These are phyloP conservation scores for Oikopleura vanhoeffeni DNA, from an alignment of 23 tunicate genomes.

Conservation along the genomic window DNA sequence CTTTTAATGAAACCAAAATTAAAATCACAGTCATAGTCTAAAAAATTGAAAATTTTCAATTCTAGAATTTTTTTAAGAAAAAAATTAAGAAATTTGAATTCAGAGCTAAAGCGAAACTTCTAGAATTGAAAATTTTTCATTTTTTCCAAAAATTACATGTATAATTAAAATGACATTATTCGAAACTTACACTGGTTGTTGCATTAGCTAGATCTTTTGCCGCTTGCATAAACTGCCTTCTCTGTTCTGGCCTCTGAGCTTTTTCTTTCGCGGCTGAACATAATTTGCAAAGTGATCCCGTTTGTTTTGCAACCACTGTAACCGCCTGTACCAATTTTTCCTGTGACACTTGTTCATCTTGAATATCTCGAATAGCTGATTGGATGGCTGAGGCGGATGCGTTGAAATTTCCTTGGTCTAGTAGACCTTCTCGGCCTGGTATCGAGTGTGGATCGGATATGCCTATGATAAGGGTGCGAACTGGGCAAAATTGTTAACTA, in stretches of 20 bases:
- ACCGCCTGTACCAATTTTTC: constrained; percentile 64
- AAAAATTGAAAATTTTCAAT: too few relatives aligned
- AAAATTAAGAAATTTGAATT: constrained; percentile 13
- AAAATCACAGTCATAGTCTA: too few relatives aligned
- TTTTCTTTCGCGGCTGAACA: constrained; percentile 77
- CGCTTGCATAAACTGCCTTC: constrained; percentile 64
- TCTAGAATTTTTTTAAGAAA: too few relatives aligned
- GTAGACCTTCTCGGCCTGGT: constrained; percentile 77
- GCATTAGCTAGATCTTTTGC: constrained; percentile 86
- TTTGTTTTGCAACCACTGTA: constrained; percentile 88
- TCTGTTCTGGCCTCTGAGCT: constrained; percentile 55
- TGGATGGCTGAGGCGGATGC: not conserved
- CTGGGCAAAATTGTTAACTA: constrained; percentile 7
- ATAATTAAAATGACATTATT: constrained; percentile 33
- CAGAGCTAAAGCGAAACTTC: not conserved
- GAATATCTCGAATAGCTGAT: not conserved
- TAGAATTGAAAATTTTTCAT: not conserved
- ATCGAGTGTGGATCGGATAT: constrained; percentile 85
- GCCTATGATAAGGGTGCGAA: constrained; percentile 82
- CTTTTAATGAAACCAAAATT: too few relatives aligned
- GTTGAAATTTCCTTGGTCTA: constrained; percentile 60
- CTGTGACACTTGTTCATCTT: not conserved
- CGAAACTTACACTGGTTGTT: constrained; percentile 56
- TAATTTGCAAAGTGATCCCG: constrained; percentile 60
- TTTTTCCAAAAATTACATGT: not conserved